These are phyloP conservation scores for Lepidurus packardi DNA, from an alignment of 1,140 invertebrate genomes.

Conservation along the genomic window DNA sequence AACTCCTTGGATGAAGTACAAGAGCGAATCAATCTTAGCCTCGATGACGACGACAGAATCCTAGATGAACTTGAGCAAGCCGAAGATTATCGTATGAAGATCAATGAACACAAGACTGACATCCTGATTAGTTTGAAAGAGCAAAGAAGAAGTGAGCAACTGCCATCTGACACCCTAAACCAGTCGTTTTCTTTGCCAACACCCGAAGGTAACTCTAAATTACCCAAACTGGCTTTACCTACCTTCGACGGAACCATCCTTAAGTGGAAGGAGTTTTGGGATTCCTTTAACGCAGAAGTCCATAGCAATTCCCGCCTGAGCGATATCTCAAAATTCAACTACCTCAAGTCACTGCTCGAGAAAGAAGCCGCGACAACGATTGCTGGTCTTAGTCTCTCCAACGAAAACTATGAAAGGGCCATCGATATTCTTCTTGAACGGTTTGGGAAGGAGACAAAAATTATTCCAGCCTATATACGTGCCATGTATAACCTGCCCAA, in stretches of 20 bases:
- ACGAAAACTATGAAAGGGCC: background rate
- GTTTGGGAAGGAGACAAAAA: slow-evolving; percentile 23
- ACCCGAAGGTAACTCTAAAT: background rate
- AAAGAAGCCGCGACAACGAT: background rate
- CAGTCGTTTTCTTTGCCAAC: too few relatives aligned
- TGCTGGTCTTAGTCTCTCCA: background rate
- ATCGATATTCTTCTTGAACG: background rate
- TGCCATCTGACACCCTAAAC: too few relatives aligned
- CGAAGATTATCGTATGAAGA: background rate
- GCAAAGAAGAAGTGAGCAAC: too few relatives aligned
- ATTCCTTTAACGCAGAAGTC: slow-evolving; percentile 16
- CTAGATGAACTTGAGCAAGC: background rate
- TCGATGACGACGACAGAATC: background rate
- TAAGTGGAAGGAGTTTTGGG: slow-evolving; percentile 7
- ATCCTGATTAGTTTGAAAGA: too few relatives aligned
- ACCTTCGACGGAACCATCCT: slow-evolving; percentile 11
- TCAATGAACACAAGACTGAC: background rate
- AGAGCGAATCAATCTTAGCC: background rate
- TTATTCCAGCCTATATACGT: slow-evolving; percentile 27
- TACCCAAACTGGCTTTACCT: slow-evolving; percentile 21
- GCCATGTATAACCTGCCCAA: slow-evolving; percentile 28
- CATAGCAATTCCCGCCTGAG: background rate
- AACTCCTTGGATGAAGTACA: too few relatives aligned
- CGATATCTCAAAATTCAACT: slow-evolving; percentile 19
- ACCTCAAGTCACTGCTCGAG: background rate